Evolutionary conservation across 2,888 invertebrate species (phyloP), one percentile per base, ranked within the genome.

Genomic region (Mellilla xanthometata): DNA sequence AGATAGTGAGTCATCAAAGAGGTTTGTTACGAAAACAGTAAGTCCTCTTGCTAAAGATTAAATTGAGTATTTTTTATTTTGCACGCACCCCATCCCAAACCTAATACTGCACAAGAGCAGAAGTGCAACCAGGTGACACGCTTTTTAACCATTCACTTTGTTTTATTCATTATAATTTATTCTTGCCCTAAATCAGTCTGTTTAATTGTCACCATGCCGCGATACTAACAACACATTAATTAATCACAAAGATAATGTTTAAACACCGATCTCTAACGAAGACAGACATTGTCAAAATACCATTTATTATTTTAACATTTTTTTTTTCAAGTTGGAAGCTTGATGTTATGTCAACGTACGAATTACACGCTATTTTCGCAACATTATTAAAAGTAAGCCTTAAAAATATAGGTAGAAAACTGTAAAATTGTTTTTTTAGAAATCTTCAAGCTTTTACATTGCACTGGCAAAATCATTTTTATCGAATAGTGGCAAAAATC

Each of bases 171-270:
- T 49, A 52, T 49, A 54, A 19, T 64, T 53, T 57, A 64, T 57
- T 76, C 74, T 76, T 77, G 79, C 76, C 57, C 72, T 74, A 72
- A 75, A 71, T 86, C 86, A 85, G 87, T 86, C 87, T 78, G 83
- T 74, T 70, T 58, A 63, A 56, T 65, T 68, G 68, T 68, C 72
- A 68, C 65, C 77, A 69, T 74, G 72, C 76, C 76, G 69, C 75
- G 61, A 50, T 51, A 44, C 77, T 78, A 77, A 74, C 68, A 76
- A 78, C 74, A 76, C 50, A 54, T 45, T 35, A 2, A 77, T 64
- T 73, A 79, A 86, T 81, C 80, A 86, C 83, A 84, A 76, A 82
- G 72, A 78, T 79, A 74, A 73, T 70, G 76, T 81, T 80, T 81
- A 78, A 78, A 87, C 81, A 82, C 68, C 68, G 73, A 81, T 77